Evolutionary conservation across 2,797 vertebrate genomes (phyloP), one percentile per base, ranked within the genome.

Genomic region (Limnodromus scolopaceus): DNA sequence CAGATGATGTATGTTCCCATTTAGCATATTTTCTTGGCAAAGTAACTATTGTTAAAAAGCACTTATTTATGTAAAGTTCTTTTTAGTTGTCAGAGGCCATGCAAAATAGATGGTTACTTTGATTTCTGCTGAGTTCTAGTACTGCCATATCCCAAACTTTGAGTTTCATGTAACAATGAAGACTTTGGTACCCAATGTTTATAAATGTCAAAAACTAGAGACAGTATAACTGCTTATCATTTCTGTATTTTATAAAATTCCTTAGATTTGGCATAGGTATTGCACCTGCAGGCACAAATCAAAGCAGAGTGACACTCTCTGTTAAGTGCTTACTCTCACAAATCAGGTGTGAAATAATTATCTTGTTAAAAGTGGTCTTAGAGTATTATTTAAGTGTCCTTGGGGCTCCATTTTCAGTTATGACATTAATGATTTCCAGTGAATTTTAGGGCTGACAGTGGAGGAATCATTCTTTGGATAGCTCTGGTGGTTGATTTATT

Each of bases 271-370:
- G 22, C 70, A 12, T 41, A 28, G 19, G 2, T 41, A 45, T 61
- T 87, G 70, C 36, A 57, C 72, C 38, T 77, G 34, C 38, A 9
- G 49, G 39, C 68, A 75, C 49, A 58, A 74, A 87, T 64, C 45
- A 65, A 54, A 77, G 64, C 51, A 76, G n/a, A 87, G 55, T 1
- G 1, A 41, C 53, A 20, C 54, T 51, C n/a, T 24, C 0, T 49
- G 58, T 60, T 74, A 64, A 87, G 45, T 77, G 61, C 41, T 84
- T 0, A 0, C 49, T 78, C 79, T 90, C 88, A 76, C 78, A 85
- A 93, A 91, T 80, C 34, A 55, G 45, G 68, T 7, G 2, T 91
- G 86, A 96, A 94, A 84, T 94, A 82, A 87, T 92, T 60, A 55
- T 24, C 49, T 86, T 43, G 38, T 51, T 87, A 16, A 24, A 77